phyloP scores from a whole-genome alignment of 2,797 vertebrate genomes.

The Acanthurus tractus region DNA sequence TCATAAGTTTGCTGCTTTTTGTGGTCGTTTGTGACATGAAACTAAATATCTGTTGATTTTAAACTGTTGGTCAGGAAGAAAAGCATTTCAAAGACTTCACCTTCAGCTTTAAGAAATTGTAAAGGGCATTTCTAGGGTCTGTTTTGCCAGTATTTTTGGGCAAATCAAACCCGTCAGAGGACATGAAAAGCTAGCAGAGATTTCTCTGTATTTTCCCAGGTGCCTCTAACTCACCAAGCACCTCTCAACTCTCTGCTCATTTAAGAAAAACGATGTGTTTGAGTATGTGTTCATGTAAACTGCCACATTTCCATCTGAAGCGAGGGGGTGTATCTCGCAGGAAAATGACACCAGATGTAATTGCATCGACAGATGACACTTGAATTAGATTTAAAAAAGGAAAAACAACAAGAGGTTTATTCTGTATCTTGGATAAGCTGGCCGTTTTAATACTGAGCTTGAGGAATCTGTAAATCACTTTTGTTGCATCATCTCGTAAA shows the following conservation, averaged over 20 bases:
- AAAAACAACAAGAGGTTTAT: too few species aligned
- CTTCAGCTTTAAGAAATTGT: too few species aligned
- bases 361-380: background rate
- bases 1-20: background rate
- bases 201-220: background rate
- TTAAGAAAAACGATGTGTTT: too few species aligned
- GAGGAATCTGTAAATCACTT: conserved; percentile 23
- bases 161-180: too few species aligned
- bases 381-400: background rate
- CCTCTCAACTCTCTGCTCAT: background rate
- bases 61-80: background rate
- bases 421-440: conserved; percentile 3
- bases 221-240: background rate
- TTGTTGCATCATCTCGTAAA: conserved; percentile 58
- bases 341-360: background rate
- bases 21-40: too few species aligned
- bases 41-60: too few species aligned
- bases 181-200: too few species aligned
- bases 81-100: background rate
- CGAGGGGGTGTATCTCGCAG: background rate
- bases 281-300: background rate
- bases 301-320: background rate
- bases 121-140: too few species aligned
- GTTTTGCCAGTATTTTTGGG: too few species aligned
- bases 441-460: conserved; percentile 17